These are phyloP conservation scores for Drepana falcataria DNA, from an alignment of 2,888 invertebrate genomes.

Conservation along the genomic window DNA sequence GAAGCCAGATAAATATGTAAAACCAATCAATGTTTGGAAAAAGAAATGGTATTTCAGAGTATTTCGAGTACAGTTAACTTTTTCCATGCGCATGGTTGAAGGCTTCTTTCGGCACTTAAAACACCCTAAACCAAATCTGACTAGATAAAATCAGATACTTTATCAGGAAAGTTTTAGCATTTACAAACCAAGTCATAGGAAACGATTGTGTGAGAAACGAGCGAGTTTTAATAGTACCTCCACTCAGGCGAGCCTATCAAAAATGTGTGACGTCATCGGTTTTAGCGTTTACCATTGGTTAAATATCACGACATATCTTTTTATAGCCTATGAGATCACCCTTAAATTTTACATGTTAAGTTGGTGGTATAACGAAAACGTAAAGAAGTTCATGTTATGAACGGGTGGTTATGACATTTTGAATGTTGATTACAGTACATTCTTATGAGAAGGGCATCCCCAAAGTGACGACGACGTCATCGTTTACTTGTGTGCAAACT, in stretches of 20 bases:
- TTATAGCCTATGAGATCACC: slow-evolving; percentile 67
- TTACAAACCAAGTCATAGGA: too few relatives aligned
- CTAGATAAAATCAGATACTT: too few relatives aligned
- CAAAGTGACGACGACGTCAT: slow-evolving; percentile 63
- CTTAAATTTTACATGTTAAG: slow-evolving; percentile 43
- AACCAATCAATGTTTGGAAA: too few relatives aligned
- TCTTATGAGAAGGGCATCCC: slow-evolving; percentile 74
- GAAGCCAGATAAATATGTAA: too few relatives aligned
- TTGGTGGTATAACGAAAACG: slow-evolving; percentile 40
- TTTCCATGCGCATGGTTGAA: too few relatives aligned
- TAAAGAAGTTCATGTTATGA: slow-evolving; percentile 26
- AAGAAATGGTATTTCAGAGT: too few relatives aligned
- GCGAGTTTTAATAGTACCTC: neutral
- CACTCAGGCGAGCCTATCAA: neutral
- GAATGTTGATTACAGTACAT: slow-evolving; percentile 33
- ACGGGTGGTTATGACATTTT: slow-evolving; percentile 54
- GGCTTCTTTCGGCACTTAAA: too few relatives aligned
- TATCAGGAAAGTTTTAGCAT: too few relatives aligned
- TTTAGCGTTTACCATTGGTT: slow-evolving; percentile 46
- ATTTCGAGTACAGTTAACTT: too few relatives aligned
- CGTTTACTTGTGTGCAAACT: slow-evolving; percentile 38
- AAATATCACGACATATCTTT: slow-evolving; percentile 61
- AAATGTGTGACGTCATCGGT: slow-evolving; percentile 44
- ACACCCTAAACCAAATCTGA: too few relatives aligned
- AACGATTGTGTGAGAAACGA: neutral